phyloP scores from a whole-genome alignment of 2,113 vertebrate genomes.

The Petroica traversi region DNA sequence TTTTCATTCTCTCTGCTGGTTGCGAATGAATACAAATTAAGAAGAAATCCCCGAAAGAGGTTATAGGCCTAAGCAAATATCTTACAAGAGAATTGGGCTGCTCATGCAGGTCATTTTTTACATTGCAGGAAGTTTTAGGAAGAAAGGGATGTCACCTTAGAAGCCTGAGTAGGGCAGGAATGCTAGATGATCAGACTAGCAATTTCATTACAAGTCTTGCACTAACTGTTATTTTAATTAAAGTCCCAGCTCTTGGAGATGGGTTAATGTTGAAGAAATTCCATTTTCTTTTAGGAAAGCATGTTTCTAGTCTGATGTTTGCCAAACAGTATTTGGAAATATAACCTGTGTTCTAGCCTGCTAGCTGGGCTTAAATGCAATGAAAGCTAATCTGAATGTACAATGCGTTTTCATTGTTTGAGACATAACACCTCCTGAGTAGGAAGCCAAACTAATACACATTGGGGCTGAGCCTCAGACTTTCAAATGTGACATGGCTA shows the following conservation, averaged over 20 bases:
- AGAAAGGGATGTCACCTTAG: background rate
- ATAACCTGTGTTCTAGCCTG: background rate
- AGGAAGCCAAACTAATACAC: background rate
- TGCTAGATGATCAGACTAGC: background rate
- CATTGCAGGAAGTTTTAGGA: background rate
- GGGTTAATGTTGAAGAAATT: background rate
- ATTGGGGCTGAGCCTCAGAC: background rate
- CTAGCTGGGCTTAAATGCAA: background rate
- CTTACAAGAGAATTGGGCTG: background rate
- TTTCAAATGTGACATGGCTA: background rate
- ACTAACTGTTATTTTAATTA: slow-evolving; percentile 30
- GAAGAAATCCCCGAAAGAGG: slow-evolving; percentile 6
- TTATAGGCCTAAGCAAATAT: slow-evolving; percentile 5
- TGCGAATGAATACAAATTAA: slow-evolving; percentile 57
- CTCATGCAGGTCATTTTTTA: background rate
- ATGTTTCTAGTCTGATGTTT: background rate
- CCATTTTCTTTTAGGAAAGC: slow-evolving; percentile 12
- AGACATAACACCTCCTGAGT: background rate
- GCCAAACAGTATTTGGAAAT: background rate
- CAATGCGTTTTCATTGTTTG: background rate
- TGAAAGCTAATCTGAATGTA: background rate
- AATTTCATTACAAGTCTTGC: background rate
- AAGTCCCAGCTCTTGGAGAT: background rate
- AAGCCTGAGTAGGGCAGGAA: background rate
- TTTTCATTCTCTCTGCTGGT: slow-evolving; percentile 38